Evolutionary conservation across 2,888 invertebrate genomes (phyloP).

Genomic region (Drosophila monieri): DNA sequence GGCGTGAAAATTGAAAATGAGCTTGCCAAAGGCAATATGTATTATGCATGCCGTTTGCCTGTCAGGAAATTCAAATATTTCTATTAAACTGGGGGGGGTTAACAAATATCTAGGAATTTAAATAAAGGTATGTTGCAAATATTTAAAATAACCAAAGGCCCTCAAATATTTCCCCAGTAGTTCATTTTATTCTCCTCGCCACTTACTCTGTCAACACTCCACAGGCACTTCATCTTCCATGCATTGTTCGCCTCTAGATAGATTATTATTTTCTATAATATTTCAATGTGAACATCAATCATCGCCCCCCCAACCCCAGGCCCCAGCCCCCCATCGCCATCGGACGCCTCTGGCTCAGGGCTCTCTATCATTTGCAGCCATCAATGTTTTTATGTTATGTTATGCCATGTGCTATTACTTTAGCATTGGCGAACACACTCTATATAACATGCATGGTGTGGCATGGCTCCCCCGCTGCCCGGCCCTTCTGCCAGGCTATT

Average conservation of each 20-base stretch:
- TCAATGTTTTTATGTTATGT: conserved; percentile 71
- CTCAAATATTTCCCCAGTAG: neutral
- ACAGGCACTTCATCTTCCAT: conserved; percentile 19
- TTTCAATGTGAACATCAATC: conserved; percentile 41
- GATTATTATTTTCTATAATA: conserved; percentile 33
- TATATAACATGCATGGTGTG: conserved; percentile 7
- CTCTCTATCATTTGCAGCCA: conserved; percentile 63
- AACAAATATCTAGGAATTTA: neutral
- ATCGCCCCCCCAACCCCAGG: neutral
- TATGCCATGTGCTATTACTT: conserved; percentile 75
- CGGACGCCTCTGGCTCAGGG: conserved; percentile 13
- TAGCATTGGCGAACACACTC: conserved; percentile 64
- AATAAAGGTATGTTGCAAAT: conserved; percentile 1
- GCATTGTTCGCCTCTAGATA: conserved; percentile 19
- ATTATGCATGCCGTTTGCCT: conserved; percentile 13
- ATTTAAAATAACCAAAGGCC: neutral
- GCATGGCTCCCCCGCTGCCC: neutral
- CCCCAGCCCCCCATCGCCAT: neutral
- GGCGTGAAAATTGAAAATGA: conserved; percentile 67
- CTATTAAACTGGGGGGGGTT: neutral
- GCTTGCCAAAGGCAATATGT: conserved; percentile 20
- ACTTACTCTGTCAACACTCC: conserved; percentile 11
- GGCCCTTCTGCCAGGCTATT: conserved; percentile 47
- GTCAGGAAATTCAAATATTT: conserved; percentile 1
- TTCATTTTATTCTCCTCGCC: neutral